Percentiles rank a stretch among this genome's conserved stretches.
phyloP scores from a whole-genome alignment of 2,888 invertebrate species.

The Isoperla grammatica region DNA sequence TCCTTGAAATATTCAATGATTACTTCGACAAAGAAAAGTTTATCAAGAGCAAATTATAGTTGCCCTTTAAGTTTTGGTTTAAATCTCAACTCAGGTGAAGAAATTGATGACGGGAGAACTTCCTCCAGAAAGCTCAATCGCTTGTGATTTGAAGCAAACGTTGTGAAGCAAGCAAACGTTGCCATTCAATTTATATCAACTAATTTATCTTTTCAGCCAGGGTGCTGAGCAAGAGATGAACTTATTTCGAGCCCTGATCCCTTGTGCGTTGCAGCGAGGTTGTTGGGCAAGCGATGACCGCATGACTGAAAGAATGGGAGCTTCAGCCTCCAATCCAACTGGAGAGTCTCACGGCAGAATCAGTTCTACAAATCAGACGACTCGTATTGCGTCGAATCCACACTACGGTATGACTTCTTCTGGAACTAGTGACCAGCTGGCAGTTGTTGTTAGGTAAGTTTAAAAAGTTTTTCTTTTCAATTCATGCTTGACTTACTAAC shows the following conservation, averaged over 20 bases:
- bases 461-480: too few relatives aligned
- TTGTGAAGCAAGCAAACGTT: too few relatives aligned
- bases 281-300: slow-evolving; percentile 31
- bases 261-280: slow-evolving; percentile 31
- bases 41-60: too few relatives aligned
- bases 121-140: too few relatives aligned
- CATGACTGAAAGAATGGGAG: slow-evolving; percentile 32
- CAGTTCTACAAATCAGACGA: slow-evolving; percentile 23
- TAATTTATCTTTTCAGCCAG: slow-evolving; percentile 22
- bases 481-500: too few relatives aligned
- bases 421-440: slow-evolving; percentile 26
- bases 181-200: too few relatives aligned
- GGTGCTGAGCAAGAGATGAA: slow-evolving; percentile 31
- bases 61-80: too few relatives aligned
- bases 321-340: slow-evolving; percentile 29
- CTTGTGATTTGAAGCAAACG: too few relatives aligned
- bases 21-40: too few relatives aligned
- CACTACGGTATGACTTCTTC: slow-evolving; percentile 26
- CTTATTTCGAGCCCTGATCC: slow-evolving; percentile 30
- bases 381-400: slow-evolving; percentile 20
- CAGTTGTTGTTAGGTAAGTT: slow-evolving; percentile 27
- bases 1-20: too few relatives aligned
- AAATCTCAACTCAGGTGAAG: too few relatives aligned
- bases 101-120: too few relatives aligned
- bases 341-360: slow-evolving; percentile 28